Percentiles rank a stretch among this genome's conserved stretches.
phyloP scores from a whole-genome alignment of 2,888 invertebrate genomes.

The Lochmaea crataegi region DNA sequence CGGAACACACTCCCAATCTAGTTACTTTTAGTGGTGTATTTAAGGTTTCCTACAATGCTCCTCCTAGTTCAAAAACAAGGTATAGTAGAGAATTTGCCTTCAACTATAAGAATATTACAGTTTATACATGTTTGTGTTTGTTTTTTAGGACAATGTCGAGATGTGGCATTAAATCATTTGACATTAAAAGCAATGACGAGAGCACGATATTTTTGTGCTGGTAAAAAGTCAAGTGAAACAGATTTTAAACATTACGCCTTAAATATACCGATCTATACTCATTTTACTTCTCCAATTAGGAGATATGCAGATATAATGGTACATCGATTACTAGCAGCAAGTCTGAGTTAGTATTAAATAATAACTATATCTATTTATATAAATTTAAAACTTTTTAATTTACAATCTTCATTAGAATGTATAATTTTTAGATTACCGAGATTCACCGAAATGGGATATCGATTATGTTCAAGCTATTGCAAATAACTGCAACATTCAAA shows the following conservation, averaged over 20 bases:
- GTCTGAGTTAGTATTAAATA: conserved; percentile 55
- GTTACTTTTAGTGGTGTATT: no score
- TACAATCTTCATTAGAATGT: background rate
- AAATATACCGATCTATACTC: conserved; percentile 91
- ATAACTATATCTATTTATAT: background rate
- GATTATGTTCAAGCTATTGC: conserved; percentile 73
- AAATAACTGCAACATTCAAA: conserved; percentile 86
- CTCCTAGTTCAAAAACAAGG: no score
- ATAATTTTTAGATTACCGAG: conserved; percentile 63
- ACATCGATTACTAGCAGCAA: conserved; percentile 80
- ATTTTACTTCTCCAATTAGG: conserved; percentile 97
- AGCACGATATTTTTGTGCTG: conserved; percentile 76
- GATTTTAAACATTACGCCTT: conserved; percentile 87
- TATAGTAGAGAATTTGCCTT: no score
- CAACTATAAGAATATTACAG: no score
- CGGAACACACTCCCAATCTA: no score
- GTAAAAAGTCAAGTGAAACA: conserved; percentile 53
- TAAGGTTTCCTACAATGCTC: no score
- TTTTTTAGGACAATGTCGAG: conserved; percentile 57
- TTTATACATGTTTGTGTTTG: background rate
- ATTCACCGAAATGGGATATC: conserved; percentile 68
- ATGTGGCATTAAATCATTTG: conserved; percentile 76
- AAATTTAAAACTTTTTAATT: background rate
- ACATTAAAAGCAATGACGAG: conserved; percentile 90
- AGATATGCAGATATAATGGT: conserved; percentile 90